Evolutionary conservation across 30 jellyfish, hydroid and myxozoan species (phyloP).

Genomic region (Phacellophora camtschatica): DNA sequence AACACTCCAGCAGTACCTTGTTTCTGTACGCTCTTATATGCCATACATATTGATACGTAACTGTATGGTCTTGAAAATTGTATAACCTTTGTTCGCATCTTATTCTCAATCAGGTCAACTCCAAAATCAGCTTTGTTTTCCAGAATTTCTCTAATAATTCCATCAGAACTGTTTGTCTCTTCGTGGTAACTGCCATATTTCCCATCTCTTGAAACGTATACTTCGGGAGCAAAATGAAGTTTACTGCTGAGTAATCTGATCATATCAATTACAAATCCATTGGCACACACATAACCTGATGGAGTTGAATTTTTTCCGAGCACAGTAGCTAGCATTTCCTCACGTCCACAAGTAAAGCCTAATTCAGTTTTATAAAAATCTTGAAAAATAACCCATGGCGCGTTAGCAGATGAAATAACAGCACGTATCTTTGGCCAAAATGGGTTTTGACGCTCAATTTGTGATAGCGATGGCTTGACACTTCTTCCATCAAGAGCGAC

Average conservation of each 20-base stretch:
- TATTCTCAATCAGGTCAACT: constrained; percentile 18
- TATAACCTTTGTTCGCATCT: background rate
- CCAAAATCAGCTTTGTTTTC: constrained; percentile 7
- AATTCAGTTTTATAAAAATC: background rate
- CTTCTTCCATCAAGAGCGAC: too few species aligned
- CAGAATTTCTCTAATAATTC: constrained; percentile 4
- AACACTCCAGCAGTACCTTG: constrained; percentile 30
- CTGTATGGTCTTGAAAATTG: background rate
- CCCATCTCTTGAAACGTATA: constrained; percentile 17
- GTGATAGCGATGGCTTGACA: too few species aligned
- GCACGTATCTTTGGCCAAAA: too few species aligned
- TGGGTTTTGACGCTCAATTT: too few species aligned
- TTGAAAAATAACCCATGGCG: background rate
- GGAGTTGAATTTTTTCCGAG: background rate
- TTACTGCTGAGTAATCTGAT: background rate
- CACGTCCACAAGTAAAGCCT: background rate
- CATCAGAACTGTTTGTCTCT: background rate
- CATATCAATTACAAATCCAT: constrained; percentile 20
- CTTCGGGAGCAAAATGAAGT: background rate
- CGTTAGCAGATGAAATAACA: background rate
- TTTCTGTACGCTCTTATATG: constrained; percentile 7
- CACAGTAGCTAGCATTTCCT: background rate
- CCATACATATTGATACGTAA: background rate
- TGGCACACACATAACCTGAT: background rate
- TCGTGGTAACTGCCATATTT: constrained; percentile 13